Base-by-base conservation (phyloP, 2,113 vertebrate species). In the Hiodon alosoides region DNA sequence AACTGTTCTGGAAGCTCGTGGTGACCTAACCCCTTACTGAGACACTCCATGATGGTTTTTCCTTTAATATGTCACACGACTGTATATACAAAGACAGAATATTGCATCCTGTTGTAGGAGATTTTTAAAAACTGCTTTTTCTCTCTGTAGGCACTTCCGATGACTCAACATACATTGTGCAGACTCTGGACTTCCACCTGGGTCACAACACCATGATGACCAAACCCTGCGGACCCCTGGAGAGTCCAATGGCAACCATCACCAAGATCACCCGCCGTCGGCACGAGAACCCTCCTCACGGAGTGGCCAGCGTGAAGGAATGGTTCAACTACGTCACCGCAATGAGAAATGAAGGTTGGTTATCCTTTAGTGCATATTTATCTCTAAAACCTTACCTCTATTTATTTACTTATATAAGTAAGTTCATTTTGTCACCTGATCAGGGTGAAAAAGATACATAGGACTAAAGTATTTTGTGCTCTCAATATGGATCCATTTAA, bases 191-290 rank as follows among this genome's bases (percentile, higher is more conserved):
- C 80, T 99, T 98, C 77, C 95, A 98, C 78, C 89, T 99, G 16
- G 97, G 97, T 74, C 96, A 99, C 69, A 98, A 99, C 80, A 99
- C 96, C 0, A 98, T 99, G 96, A 96, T 98, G 72, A 99, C 97
- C 62, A 98, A 98, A 79, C 97, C 97, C 0, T 98, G 96, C 2
- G 97, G 97, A 9, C 95, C 97, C 8, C 89, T 99, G 0, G 95
- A 99, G 79, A 98, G 96, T 83, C 97, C 96, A 0, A 99, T 99
- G 97, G 97, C 97, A 17, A 99, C 97, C 4, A 99, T 99, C 80
- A 99, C 97, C 3, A 99, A 99, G 85, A 98, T 99, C 81, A 98
- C 96, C 0, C 89, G 97, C 5, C 93, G 94, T 0, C 93, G 96
- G 14, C 97, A 99, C 0, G 96, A 99, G 82, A 99, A 99, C 78